These are phyloP conservation scores for Noctua fimbriata DNA, from an alignment of 2,888 invertebrate species.

Conservation along the genomic window DNA sequence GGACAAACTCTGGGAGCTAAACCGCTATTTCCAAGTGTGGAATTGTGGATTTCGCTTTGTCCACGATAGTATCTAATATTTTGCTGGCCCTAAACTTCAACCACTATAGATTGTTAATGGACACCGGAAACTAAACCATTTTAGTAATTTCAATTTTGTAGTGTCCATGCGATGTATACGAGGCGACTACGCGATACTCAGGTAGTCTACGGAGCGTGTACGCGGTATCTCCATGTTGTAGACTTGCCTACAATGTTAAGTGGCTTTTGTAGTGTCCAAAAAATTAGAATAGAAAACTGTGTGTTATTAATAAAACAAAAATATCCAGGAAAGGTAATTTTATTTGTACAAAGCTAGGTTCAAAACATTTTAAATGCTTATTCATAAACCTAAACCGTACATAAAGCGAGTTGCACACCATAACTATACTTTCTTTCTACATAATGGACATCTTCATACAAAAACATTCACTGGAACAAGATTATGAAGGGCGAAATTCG, in stretches of 20 bases:
- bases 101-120: not conserved
- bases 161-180: not conserved
- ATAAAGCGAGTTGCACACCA: conserved; percentile 14
- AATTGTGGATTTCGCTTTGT: not conserved
- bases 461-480: not conserved
- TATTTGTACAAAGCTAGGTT: conserved; percentile 53
- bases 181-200: not conserved
- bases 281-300: not conserved
- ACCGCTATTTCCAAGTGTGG: no score
- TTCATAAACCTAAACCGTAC: conserved; percentile 38
- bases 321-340: conserved; percentile 26
- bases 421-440: not conserved
- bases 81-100: not conserved
- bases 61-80: not conserved
- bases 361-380: conserved; percentile 54
- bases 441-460: not conserved
- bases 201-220: not conserved
- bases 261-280: not conserved
- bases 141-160: not conserved
- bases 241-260: not conserved
- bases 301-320: conserved; percentile 42
- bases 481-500: conserved; percentile 3
- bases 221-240: not conserved
- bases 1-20: no score
- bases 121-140: not conserved